These are phyloP conservation scores for Ginglymostoma cirratum DNA, from an alignment of 2,113 vertebrate species.

Conservation along the genomic window DNA sequence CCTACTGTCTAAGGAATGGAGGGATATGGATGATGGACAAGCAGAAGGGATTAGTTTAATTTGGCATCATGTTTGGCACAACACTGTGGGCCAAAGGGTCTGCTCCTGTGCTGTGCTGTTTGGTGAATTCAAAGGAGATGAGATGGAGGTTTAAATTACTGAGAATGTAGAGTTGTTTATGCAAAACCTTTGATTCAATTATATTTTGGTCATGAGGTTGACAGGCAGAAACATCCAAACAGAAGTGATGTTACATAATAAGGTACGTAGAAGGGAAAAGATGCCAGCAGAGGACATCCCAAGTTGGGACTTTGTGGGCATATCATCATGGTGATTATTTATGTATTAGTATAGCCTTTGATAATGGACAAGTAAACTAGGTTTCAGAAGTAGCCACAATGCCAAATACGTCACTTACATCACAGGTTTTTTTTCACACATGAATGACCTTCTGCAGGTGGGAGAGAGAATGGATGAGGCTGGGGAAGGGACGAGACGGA, in stretches of 20 bases:
- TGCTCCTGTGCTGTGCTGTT: too few species aligned
- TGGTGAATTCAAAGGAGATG: background rate
- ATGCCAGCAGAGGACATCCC: background rate
- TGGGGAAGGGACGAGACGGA: too few species aligned
- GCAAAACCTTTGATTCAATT: background rate
- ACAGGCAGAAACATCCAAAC: background rate
- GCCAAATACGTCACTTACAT: background rate
- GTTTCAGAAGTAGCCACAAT: background rate
- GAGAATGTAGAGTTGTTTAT: background rate
- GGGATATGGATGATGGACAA: too few species aligned
- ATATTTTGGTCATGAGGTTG: background rate
- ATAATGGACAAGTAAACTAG: background rate
- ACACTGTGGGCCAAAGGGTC: too few species aligned
- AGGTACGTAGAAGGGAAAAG: background rate
- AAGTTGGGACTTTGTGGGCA: background rate
- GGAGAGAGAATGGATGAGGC: too few species aligned
- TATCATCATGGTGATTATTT: background rate
- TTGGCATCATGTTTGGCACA: too few species aligned
- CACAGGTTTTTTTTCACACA: background rate
- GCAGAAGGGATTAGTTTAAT: too few species aligned
- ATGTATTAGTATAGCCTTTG: background rate
- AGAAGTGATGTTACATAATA: background rate
- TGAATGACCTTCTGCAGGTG: background rate
- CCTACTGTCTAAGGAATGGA: too few species aligned
- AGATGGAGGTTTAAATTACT: background rate